Percentiles rank a stretch among this genome's conserved stretches.
Evolutionary conservation across 2,797 vertebrate genomes (phyloP).

Genomic region (Sebastes hopkinsi): DNA sequence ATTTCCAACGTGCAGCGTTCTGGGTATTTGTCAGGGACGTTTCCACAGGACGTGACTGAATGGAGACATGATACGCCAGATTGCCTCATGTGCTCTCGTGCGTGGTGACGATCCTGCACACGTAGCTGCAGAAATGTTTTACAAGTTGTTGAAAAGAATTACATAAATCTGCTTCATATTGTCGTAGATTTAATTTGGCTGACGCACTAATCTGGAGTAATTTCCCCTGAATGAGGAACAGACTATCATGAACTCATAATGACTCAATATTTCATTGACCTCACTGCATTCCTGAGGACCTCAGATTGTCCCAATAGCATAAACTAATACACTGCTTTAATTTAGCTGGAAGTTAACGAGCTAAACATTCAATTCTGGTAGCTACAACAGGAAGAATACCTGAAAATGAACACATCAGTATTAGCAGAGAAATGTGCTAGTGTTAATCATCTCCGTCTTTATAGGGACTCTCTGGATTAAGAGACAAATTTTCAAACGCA

Average conservation of each 20-base stretch:
- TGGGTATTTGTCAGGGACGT: slow-evolving; percentile 44
- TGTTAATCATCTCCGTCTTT: neutral
- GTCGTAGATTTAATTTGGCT: neutral
- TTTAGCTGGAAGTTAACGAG: neutral
- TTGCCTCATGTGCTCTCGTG: neutral
- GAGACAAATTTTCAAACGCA: too few species aligned
- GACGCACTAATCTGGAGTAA: neutral
- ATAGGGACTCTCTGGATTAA: too few species aligned
- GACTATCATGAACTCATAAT: neutral
- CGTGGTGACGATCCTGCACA: neutral
- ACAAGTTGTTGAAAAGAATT: neutral
- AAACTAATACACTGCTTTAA: neutral
- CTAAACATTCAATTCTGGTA: neutral
- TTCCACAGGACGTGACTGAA: slow-evolving; percentile 46
- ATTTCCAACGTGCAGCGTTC: neutral
- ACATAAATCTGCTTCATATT: neutral
- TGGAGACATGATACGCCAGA: neutral
- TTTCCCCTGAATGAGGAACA: neutral
- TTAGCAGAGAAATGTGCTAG: neutral
- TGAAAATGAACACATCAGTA: neutral
- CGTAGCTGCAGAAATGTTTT: neutral
- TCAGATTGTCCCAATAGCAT: neutral
- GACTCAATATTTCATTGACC: neutral
- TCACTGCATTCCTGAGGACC: neutral
- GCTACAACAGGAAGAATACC: neutral